phyloP scores from a whole-genome alignment of 2,113 vertebrate species.

The Phrynocephalus versicolor region DNA sequence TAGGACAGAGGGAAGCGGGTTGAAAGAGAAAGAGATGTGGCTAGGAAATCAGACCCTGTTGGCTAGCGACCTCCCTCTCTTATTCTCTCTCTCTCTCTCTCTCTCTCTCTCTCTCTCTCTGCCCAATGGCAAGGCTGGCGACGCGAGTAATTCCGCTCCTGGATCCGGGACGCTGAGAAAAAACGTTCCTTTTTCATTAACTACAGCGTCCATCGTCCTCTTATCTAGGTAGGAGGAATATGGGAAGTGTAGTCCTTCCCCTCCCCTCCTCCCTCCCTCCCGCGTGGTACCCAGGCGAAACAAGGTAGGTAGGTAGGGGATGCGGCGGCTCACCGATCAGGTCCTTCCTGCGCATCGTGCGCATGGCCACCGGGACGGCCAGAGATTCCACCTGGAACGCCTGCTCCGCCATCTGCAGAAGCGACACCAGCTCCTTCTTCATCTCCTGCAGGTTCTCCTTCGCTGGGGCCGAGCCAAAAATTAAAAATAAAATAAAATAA shows the following conservation, averaged over 20 bases:
- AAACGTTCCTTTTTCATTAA: not conserved
- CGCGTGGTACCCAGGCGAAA: too few relatives aligned
- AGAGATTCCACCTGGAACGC: slow-evolving; percentile 59
- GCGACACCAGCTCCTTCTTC: slow-evolving; percentile 59
- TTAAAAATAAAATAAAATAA: too few relatives aligned
- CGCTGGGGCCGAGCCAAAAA: slow-evolving; percentile 36
- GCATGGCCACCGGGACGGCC: slow-evolving; percentile 53
- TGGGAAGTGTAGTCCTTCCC: not conserved
- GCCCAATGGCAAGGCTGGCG: not conserved
- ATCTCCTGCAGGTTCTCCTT: slow-evolving; percentile 59
- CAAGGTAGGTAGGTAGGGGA: not conserved
- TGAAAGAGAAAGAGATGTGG: too few relatives aligned
- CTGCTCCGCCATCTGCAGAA: slow-evolving; percentile 58
- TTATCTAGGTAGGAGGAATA: not conserved
- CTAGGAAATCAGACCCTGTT: too few relatives aligned
- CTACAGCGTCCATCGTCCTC: not conserved
- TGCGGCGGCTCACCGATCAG: slow-evolving; percentile 53
- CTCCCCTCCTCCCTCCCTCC: too few relatives aligned
- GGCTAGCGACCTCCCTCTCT: too few relatives aligned
- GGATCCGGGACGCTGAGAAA: not conserved
- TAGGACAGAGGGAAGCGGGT: too few relatives aligned
- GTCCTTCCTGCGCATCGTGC: slow-evolving; percentile 62
- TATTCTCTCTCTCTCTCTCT: too few relatives aligned
- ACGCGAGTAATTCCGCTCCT: too few relatives aligned
- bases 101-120: too few relatives aligned